These are phyloP conservation scores for Vimba vimba DNA, from an alignment of 2,113 vertebrate genomes.

Conservation along the genomic window DNA sequence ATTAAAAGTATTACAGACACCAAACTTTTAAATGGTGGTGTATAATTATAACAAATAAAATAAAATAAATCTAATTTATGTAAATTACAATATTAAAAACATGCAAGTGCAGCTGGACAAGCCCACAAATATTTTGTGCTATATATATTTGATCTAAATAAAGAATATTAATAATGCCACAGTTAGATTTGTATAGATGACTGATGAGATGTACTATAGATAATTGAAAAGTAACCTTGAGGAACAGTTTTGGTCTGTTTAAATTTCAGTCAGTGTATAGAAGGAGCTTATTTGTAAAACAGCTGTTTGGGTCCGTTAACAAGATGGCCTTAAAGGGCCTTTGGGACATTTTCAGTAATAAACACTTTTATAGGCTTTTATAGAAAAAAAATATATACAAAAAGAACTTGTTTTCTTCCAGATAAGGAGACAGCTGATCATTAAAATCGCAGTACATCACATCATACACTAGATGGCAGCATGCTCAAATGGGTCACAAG, in stretches of 20 bases:
- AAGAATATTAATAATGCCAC: too few species aligned
- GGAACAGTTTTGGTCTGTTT: too few species aligned
- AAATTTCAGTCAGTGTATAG: too few species aligned
- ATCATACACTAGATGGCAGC: conserved; percentile 57
- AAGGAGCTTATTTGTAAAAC: too few species aligned
- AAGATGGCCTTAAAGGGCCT: neutral
- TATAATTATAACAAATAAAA: neutral
- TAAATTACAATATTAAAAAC: too few species aligned
- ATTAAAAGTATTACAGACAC: neutral
- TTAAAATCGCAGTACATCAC: conserved; percentile 1
- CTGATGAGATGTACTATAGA: too few species aligned
- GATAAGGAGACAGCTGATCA: neutral
- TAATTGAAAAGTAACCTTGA: too few species aligned
- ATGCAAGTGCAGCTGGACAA: too few species aligned
- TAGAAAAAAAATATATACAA: neutral
- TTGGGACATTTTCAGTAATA: neutral
- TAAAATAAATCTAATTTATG: too few species aligned
- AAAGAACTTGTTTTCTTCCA: neutral
- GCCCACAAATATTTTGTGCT: too few species aligned
- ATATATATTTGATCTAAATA: too few species aligned
- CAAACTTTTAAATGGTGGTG: neutral
- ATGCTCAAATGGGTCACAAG: neutral
- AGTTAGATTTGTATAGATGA: too few species aligned
- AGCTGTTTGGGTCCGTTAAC: neutral
- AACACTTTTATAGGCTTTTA: neutral